Evolutionary conservation across 2,113 vertebrate genomes (phyloP), one percentile per base, ranked within the genome.

Genomic region (Paramormyrops kingsleyae): DNA sequence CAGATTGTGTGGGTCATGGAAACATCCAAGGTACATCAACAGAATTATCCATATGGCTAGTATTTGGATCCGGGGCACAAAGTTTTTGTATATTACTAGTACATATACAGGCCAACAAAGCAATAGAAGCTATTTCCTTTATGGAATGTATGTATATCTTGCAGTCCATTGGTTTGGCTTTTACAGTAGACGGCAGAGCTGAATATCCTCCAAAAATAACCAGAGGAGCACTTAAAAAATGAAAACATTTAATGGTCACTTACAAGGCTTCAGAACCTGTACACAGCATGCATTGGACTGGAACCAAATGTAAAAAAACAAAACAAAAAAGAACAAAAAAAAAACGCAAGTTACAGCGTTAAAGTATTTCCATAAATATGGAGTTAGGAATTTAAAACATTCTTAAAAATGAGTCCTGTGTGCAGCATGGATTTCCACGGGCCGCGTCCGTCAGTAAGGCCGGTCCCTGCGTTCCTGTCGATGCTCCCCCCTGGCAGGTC

Each of bases 391-490:
- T 89, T 92, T 92, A 93, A 93, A 93, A 93, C 53, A 89, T 87
- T 77, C 50, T 88, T 85, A 88, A 89, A 88, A 83, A 89, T 83
- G 70, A 89, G 50, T 62, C 31, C 12, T 52, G 90, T 49, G 3
- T 31, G 74, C 88, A 83, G 84, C 39, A 15, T 21, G 19, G 35
- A 46, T 47, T 85, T 17, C n/a, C 42, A 47, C 56, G 24, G 10
- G 13, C 44, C 1, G n/a, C 4, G 12, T 88, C 62, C 39, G 89
- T 93, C 70, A 93, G 89, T 93, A 93, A 12, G 93, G 93, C 85
- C 93, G 90, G 31, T 92, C 93, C 53, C 93, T 56, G 74, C 93
- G 90, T 4, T 93, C 93, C 91, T 93, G 93, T 19, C 93, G 92
- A 88, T 93, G 92, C 1, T 93, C 93, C 53, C 90, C 91, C 90